Percentiles rank a stretch among this genome's conserved stretches.
Evolutionary conservation across 1,140 invertebrate species (phyloP).

Genomic region (Bombyx mori): DNA sequence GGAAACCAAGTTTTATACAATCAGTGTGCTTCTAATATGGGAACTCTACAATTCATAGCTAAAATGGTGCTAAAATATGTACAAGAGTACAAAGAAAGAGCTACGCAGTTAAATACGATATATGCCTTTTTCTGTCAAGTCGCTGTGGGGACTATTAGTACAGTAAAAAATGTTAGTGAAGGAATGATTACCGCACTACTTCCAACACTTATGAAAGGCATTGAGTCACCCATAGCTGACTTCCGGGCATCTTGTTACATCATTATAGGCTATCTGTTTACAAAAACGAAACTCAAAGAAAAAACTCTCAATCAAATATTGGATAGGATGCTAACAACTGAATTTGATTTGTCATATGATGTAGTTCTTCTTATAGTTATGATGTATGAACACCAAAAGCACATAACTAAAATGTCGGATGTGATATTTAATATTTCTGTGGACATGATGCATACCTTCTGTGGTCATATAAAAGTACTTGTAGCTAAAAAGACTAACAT

Average conservation of each 20-base stretch:
- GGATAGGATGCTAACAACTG: constrained; percentile 72
- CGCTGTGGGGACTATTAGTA: constrained; percentile 78
- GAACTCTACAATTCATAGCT: constrained; percentile 83
- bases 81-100: constrained; percentile 74
- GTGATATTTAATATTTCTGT: constrained; percentile 65
- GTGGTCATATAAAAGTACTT: constrained; percentile 66
- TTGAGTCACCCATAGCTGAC: constrained; percentile 78
- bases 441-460: constrained; percentile 63
- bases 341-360: constrained; percentile 71
- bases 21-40: constrained; percentile 77
- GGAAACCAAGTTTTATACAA: constrained; percentile 80
- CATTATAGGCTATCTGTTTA: constrained; percentile 78
- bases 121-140: constrained; percentile 85
- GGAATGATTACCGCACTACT: constrained; percentile 79
- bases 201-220: constrained; percentile 77
- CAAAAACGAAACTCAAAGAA: constrained; percentile 75
- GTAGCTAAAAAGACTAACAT: constrained; percentile 66
- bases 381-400: constrained; percentile 74
- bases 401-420: constrained; percentile 66
- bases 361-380: constrained; percentile 73
- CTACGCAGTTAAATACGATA: constrained; percentile 76
- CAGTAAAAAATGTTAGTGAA: constrained; percentile 73
- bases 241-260: constrained; percentile 83
- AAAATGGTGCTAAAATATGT: constrained; percentile 77
- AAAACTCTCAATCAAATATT: constrained; percentile 76